A percentile compares a stretch with the other conserved stretches of the same genome.
These are phyloP conservation scores for Xerus rutilus DNA, from an alignment of 2,797 vertebrate species.

Conservation along the genomic window DNA sequence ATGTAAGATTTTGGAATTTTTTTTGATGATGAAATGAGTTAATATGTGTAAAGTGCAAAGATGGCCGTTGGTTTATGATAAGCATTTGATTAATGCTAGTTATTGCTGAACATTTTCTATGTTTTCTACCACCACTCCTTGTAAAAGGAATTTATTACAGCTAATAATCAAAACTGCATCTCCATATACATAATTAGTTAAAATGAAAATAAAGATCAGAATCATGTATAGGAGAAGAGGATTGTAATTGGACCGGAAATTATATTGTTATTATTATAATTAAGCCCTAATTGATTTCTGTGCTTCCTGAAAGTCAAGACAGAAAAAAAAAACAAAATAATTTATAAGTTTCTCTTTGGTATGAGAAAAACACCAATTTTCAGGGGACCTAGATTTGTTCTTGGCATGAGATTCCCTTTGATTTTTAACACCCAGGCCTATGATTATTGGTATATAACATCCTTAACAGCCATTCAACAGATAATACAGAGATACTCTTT, in stretches of 20 bases:
- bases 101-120: conserved; percentile 37
- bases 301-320: conserved; percentile 60
- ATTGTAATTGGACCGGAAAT: conserved; percentile 50
- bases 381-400: not conserved
- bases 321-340: conserved; percentile 30
- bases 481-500: conserved; percentile 40
- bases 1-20: not conserved
- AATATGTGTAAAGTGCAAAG: not conserved
- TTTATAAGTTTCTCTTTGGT: conserved; percentile 61
- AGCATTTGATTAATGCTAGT: conserved; percentile 30
- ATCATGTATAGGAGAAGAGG: conserved; percentile 17
- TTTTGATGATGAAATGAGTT: conserved; percentile 35
- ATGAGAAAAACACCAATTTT: conserved; percentile 54
- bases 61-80: not conserved
- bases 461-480: not conserved
- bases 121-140: conserved; percentile 14
- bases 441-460: conserved; percentile 13
- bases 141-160: not conserved
- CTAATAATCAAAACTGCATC: conserved; percentile 3
- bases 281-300: conserved; percentile 67
- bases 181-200: conserved; percentile 13
- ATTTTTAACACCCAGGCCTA: conserved; percentile 17
- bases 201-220: conserved; percentile 71
- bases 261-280: conserved; percentile 62
- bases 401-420: not conserved